These are phyloP conservation scores for Cecidostiba fungosa DNA, from an alignment of 2,888 invertebrate genomes.

Conservation along the genomic window DNA sequence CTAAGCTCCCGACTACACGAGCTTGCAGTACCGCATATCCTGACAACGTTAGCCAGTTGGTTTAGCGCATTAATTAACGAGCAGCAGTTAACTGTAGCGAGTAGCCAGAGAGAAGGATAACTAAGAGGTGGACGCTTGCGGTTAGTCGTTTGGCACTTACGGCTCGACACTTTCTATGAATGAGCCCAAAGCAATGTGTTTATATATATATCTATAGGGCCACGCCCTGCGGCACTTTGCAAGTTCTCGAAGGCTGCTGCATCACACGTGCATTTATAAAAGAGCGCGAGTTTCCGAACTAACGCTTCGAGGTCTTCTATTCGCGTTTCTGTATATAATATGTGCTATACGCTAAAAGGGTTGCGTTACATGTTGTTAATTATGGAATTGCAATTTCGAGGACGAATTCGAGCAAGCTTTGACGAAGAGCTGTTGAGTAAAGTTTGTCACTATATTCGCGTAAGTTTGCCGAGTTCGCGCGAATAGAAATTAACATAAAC, in stretches of 20 bases:
- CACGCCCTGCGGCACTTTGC: not conserved
- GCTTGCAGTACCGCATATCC: not conserved
- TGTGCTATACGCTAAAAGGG: not conserved
- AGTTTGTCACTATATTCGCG: too few species aligned
- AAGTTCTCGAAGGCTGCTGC: not conserved
- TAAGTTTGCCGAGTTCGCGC: too few species aligned
- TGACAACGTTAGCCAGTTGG: not conserved
- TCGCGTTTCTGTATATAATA: not conserved
- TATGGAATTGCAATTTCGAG: not conserved
- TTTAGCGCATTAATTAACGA: not conserved
- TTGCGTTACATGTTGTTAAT: not conserved
- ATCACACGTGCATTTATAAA: not conserved
- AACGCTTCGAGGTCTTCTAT: not conserved
- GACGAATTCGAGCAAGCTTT: not conserved
- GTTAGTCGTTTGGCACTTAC: not conserved
- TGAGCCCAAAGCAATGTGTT: too few species aligned
- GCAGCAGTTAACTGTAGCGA: not conserved
- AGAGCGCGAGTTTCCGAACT: not conserved
- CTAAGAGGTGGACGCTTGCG: not conserved
- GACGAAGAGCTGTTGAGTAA: too few species aligned
- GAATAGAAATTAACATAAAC: too few species aligned
- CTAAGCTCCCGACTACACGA: not conserved
- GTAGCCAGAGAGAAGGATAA: not conserved
- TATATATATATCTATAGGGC: too few species aligned
- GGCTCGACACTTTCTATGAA: constrained; percentile 4